These are phyloP conservation scores for Phalanger gymnotis DNA, from an alignment of 2,797 vertebrate genomes.

Conservation along the genomic window DNA sequence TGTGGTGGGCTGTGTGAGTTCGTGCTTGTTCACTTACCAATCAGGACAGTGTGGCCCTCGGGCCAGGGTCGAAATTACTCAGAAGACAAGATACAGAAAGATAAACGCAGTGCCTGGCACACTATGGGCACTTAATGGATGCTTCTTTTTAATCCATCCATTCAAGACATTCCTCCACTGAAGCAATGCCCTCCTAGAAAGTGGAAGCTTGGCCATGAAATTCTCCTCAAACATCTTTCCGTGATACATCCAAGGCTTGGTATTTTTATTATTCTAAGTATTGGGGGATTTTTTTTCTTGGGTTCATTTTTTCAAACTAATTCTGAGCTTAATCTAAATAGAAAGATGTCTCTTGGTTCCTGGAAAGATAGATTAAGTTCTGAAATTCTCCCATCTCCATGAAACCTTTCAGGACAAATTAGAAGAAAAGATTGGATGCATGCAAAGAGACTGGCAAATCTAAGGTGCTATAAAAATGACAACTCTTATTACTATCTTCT, in stretches of 20 bases:
- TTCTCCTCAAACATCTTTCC: background rate
- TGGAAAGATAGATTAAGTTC: background rate
- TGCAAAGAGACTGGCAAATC: background rate
- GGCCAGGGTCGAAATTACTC: background rate
- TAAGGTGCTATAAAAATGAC: background rate
- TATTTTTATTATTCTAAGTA: background rate
- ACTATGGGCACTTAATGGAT: background rate
- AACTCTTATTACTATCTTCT: background rate
- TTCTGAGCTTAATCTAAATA: background rate
- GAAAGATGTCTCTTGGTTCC: background rate
- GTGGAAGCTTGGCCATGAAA: background rate
- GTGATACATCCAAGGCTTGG: background rate
- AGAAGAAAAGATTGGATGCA: background rate
- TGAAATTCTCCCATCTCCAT: background rate
- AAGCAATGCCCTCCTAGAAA: background rate
- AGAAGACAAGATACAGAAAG: background rate
- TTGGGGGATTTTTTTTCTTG: background rate
- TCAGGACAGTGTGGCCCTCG: background rate
- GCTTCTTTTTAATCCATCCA: background rate
- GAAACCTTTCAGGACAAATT: background rate
- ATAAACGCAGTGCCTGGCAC: background rate
- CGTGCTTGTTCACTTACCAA: background rate
- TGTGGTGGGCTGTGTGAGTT: background rate
- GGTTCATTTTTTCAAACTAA: background rate
- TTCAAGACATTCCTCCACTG: background rate